Evolutionary conservation across 1,140 invertebrate species (phyloP).

Genomic region (Trissolcus basalis): DNA sequence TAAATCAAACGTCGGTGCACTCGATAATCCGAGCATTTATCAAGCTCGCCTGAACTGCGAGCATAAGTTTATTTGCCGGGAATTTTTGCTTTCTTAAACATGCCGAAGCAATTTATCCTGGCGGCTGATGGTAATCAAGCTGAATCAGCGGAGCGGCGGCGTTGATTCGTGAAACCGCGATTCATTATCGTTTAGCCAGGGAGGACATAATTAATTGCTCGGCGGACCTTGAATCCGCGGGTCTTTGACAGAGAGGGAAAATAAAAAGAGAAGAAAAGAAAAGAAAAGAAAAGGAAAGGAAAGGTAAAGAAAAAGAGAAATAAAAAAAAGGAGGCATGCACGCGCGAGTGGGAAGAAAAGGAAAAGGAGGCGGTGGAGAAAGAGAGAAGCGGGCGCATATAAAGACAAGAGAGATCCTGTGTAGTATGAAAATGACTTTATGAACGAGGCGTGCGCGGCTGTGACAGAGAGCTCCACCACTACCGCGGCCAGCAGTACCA

Average conservation of each 20-base stretch:
- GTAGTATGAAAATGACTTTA: slow-evolving; percentile 60
- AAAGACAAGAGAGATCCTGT: slow-evolving; percentile 50
- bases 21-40: slow-evolving; percentile 41
- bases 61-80: slow-evolving; percentile 26
- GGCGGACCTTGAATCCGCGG: slow-evolving; percentile 40
- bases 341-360: neutral
- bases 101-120: slow-evolving; percentile 36
- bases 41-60: slow-evolving; percentile 12
- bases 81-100: slow-evolving; percentile 31
- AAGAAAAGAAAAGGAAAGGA: neutral
- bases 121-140: slow-evolving; percentile 21
- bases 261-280: neutral
- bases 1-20: slow-evolving; percentile 31
- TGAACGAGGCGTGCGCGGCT: slow-evolving; percentile 64
- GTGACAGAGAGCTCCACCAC: slow-evolving; percentile 57
- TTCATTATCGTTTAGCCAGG: slow-evolving; percentile 28
- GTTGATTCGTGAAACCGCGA: slow-evolving; percentile 43
- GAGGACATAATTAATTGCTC: slow-evolving; percentile 46
- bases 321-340: slow-evolving; percentile 1
- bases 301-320: neutral
- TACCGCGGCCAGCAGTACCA: slow-evolving; percentile 56
- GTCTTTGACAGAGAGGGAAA: slow-evolving; percentile 24
- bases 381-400: slow-evolving; percentile 2
- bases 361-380: neutral
- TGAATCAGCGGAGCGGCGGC: slow-evolving; percentile 22